phyloP scores from a whole-genome alignment of 2,797 vertebrate genomes.

The Microctenopoma lineatum region DNA sequence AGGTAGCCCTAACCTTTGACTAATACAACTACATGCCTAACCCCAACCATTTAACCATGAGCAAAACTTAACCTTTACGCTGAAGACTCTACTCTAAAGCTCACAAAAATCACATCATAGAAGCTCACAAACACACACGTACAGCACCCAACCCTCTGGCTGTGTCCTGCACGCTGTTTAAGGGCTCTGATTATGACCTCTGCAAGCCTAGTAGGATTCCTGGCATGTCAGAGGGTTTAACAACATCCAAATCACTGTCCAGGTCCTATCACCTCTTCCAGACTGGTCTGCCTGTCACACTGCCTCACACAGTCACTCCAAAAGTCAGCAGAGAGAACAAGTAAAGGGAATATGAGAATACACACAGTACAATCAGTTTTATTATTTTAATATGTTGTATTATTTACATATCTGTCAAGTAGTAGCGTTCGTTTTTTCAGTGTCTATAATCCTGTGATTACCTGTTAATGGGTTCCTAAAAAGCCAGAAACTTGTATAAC shows the following conservation, averaged over 20 bases:
- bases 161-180: slow-evolving; percentile 53
- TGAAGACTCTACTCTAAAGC: neutral
- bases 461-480: neutral
- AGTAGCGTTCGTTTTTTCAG: neutral
- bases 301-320: slow-evolving; percentile 33
- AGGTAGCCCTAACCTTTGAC: neutral
- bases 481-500: neutral
- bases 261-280: slow-evolving; percentile 45
- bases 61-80: neutral
- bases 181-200: slow-evolving; percentile 64
- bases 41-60: neutral
- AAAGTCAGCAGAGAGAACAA: slow-evolving; percentile 26
- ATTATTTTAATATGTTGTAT: no score
- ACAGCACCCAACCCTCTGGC: slow-evolving; percentile 31
- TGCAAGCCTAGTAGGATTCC: slow-evolving; percentile 68
- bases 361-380: slow-evolving; percentile 1
- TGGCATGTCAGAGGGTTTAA: slow-evolving; percentile 71
- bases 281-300: slow-evolving; percentile 55
- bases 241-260: slow-evolving; percentile 64
- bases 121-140: neutral
- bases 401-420: no score
- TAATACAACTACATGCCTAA: neutral
- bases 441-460: neutral
- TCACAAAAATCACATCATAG: slow-evolving; percentile 11
- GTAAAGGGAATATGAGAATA: slow-evolving; percentile 14